Conservation (phyloP, 2,797 vertebrate species). For the Ptychadena robeensis region DNA sequence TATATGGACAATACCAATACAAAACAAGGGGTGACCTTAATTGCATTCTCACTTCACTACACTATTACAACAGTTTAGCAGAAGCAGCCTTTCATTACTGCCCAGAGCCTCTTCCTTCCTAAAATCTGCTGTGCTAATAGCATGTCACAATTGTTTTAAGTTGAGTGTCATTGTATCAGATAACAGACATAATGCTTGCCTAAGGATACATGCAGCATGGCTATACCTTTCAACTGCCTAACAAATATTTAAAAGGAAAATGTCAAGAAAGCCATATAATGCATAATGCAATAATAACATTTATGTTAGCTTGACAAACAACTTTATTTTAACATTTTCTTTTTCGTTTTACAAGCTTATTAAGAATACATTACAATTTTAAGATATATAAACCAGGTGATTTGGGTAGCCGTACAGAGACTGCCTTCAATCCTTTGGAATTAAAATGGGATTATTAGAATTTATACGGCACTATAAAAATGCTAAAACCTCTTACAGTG, state of each 20-base stretch:
- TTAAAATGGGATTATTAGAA: constrained; percentile 45
- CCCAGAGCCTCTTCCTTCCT: too few relatives aligned
- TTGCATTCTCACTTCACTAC: too few relatives aligned
- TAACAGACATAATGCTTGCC: background rate
- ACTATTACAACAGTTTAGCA: too few relatives aligned
- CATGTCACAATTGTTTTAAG: background rate
- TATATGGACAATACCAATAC: too few relatives aligned
- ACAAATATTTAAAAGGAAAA: background rate
- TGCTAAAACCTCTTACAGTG: constrained; percentile 20
- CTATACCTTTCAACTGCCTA: constrained; percentile 2
- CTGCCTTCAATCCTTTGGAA: background rate
- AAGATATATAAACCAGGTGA: constrained; percentile 35
- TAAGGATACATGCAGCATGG: background rate
- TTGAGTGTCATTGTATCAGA: background rate
- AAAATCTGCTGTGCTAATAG: too few relatives aligned
- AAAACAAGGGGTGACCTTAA: too few relatives aligned
- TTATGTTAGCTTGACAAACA: constrained; percentile 14
- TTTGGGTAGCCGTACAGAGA: constrained; percentile 5
- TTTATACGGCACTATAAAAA: constrained; percentile 38
- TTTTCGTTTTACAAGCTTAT: constrained; percentile 44
- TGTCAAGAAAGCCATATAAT: background rate
- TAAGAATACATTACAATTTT: constrained; percentile 30
- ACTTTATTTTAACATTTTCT: constrained; percentile 19
- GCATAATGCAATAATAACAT: constrained; percentile 21
- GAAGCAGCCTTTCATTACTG: too few relatives aligned